Percentiles rank a stretch among this genome's conserved stretches.
phyloP scores from a whole-genome alignment of 53 echinoderm and acorn worm genomes.

The Echinometra lucunter region DNA sequence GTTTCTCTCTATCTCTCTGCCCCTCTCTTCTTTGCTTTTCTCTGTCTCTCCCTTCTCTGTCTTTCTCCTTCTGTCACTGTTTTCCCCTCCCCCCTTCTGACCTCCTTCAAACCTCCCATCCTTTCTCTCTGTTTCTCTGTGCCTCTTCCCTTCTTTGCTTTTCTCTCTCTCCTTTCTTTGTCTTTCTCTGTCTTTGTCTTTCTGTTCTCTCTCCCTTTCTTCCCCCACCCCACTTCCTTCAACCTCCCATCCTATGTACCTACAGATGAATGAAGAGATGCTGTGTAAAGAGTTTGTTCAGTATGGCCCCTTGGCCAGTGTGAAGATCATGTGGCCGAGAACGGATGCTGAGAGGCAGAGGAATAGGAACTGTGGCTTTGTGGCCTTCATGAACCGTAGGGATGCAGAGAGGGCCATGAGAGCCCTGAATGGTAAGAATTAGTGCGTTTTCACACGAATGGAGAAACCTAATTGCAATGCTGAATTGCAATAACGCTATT shows the following conservation, averaged over 20 bases:
- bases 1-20: not conserved
- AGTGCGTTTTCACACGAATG: too few relatives aligned
- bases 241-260: not conserved
- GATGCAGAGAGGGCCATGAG: slow-evolving; percentile 94
- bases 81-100: not conserved
- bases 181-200: not conserved
- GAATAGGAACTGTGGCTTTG: slow-evolving; percentile 99
- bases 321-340: slow-evolving; percentile 99
- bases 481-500: too few relatives aligned
- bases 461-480: too few relatives aligned
- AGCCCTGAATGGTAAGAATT: slow-evolving; percentile 83
- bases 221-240: not conserved
- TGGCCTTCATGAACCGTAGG: slow-evolving; percentile 96
- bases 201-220: not conserved
- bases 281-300: slow-evolving; percentile 95
- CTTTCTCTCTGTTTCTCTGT: not conserved
- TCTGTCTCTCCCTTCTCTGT: not conserved
- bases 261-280: slow-evolving; percentile 97
- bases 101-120: not conserved
- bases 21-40: not conserved
- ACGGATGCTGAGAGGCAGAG: slow-evolving; percentile 94
- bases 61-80: not conserved
- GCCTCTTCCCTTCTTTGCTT: not conserved
- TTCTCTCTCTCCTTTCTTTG: not conserved
- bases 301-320: slow-evolving; percentile 97